These are phyloP conservation scores for Scomberomorus guttatus DNA, from an alignment of 2,797 vertebrate genomes.

Conservation along the genomic window DNA sequence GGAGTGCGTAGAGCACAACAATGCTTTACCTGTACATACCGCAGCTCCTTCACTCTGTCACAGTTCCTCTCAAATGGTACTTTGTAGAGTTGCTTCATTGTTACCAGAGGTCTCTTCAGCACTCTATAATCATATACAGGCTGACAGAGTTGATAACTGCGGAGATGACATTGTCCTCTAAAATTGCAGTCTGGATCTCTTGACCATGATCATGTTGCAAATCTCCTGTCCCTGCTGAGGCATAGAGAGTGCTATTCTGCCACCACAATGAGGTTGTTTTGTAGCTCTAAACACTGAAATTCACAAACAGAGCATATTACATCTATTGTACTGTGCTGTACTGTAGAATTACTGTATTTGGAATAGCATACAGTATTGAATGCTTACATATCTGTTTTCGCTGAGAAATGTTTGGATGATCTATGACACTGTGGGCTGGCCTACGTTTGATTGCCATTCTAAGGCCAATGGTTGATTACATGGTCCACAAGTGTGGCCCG, in stretches of 20 bases:
- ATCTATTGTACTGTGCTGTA: not conserved
- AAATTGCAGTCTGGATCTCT: constrained; percentile 7
- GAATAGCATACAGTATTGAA: constrained; percentile 1
- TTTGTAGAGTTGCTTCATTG: constrained; percentile 1
- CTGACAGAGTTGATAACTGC: not conserved
- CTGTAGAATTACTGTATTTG: constrained; percentile 5
- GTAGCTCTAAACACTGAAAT: not conserved
- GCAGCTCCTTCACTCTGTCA: not conserved
- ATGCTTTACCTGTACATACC: not conserved
- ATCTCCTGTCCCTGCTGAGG: constrained; percentile 7
- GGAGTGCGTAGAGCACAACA: not conserved
- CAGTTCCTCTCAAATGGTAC: constrained; percentile 1
- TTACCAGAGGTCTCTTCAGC: constrained; percentile 8
- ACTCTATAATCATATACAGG: not conserved
- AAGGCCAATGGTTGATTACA: constrained; percentile 14
- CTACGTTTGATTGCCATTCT: constrained; percentile 27
- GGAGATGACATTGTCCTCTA: no score
- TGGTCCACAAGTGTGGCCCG: not conserved
- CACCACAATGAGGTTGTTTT: not conserved
- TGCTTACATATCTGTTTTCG: constrained; percentile 20
- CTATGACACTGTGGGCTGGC: constrained; percentile 16
- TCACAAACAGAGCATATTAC: not conserved
- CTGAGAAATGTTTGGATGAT: constrained; percentile 25
- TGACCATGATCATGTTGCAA: not conserved
- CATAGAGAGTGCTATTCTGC: not conserved